Evolutionary conservation across 2,797 vertebrate species (phyloP).

Genomic region (Channallabes apus): DNA sequence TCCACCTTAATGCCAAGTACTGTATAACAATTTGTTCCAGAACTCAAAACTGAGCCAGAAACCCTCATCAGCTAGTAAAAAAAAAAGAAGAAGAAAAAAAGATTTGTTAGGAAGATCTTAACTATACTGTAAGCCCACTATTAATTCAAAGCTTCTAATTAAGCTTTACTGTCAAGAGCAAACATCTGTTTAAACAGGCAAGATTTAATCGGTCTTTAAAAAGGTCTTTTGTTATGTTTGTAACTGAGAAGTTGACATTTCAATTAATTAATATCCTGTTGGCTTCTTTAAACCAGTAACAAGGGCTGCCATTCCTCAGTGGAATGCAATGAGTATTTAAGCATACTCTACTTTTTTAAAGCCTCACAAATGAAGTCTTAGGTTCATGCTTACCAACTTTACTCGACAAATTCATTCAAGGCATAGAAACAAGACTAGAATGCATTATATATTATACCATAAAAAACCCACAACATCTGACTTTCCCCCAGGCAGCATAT

Average conservation of each 20-base stretch:
- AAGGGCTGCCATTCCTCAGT: slow-evolving; percentile 49
- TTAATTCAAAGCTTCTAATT: slow-evolving; percentile 52
- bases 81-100: slow-evolving; percentile 33
- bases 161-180: slow-evolving; percentile 55
- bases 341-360: slow-evolving; percentile 64
- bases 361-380: slow-evolving; percentile 62
- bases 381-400: slow-evolving; percentile 69
- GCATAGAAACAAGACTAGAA: slow-evolving; percentile 52
- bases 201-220: slow-evolving; percentile 4
- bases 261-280: slow-evolving; percentile 46
- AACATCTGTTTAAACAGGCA: background rate
- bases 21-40: background rate
- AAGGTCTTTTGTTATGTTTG: background rate
- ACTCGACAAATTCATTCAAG: slow-evolving; percentile 69
- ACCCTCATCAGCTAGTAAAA: slow-evolving; percentile 37
- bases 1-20: slow-evolving; percentile 1
- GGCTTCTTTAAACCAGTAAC: slow-evolving; percentile 2
- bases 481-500: slow-evolving; percentile 67
- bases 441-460: slow-evolving; percentile 60
- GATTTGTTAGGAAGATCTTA: slow-evolving; percentile 50
- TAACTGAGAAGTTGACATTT: slow-evolving; percentile 13
- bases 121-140: slow-evolving; percentile 46
- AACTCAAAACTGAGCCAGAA: background rate
- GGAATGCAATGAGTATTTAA: slow-evolving; percentile 47
- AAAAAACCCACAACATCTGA: slow-evolving; percentile 65